Evolutionary conservation across 2,888 invertebrate species (phyloP).

Genomic region (Caprella mutica): DNA sequence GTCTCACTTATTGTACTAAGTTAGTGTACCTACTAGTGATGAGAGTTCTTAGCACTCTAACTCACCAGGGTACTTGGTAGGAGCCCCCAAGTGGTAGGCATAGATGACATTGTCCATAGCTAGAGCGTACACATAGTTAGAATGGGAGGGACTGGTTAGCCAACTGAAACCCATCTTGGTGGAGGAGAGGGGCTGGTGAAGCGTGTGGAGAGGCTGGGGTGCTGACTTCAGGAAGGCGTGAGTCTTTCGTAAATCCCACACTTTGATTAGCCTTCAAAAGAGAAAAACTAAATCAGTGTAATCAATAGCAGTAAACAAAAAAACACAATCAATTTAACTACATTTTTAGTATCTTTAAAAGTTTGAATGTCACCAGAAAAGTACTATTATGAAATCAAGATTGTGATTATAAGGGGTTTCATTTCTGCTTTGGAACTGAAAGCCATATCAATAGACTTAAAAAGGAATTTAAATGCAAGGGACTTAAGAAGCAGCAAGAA

Average conservation of each 20-base stretch:
- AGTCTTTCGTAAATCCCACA: conserved; percentile 31
- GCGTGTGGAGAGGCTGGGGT: conserved; percentile 20
- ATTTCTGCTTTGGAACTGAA: too few relatives aligned
- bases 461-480: too few relatives aligned
- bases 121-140: conserved; percentile 23
- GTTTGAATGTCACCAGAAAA: too few relatives aligned
- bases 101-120: conserved; percentile 29
- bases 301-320: too few relatives aligned
- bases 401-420: too few relatives aligned
- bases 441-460: too few relatives aligned
- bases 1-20: too few relatives aligned
- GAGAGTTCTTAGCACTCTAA: background rate
- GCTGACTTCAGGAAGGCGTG: conserved; percentile 15
- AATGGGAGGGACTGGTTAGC: conserved; percentile 12
- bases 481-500: too few relatives aligned
- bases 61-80: conserved; percentile 25
- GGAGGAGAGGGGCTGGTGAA: conserved; percentile 18
- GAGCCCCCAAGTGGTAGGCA: conserved; percentile 22
- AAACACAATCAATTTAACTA: too few relatives aligned
- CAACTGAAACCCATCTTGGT: conserved; percentile 21
- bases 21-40: background rate
- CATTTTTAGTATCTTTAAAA: too few relatives aligned
- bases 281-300: too few relatives aligned
- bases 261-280: conserved; percentile 21
- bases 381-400: too few relatives aligned